phyloP scores from a whole-genome alignment of 2,888 invertebrate genomes.

The Torymus tubicola region DNA sequence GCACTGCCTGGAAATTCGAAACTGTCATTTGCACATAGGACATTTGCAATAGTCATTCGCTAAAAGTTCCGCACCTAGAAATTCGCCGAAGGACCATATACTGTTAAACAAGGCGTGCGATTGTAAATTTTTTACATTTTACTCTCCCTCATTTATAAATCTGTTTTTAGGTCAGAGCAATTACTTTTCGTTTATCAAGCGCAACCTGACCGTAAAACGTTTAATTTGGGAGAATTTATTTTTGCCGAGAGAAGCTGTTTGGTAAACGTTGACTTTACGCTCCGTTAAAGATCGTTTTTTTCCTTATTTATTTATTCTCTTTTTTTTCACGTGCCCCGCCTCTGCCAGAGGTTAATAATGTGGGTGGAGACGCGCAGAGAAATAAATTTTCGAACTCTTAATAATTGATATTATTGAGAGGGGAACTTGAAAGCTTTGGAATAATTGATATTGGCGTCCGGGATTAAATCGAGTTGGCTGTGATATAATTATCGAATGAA shows the following conservation, averaged over 20 bases:
- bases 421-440: slow-evolving; percentile 29
- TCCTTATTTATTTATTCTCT: not conserved
- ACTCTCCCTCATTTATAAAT: too few relatives aligned
- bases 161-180: too few relatives aligned
- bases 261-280: slow-evolving; percentile 22
- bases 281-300: not conserved
- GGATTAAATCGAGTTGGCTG: slow-evolving; percentile 12
- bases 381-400: too few relatives aligned
- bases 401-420: slow-evolving; percentile 1
- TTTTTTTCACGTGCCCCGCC: too few relatives aligned
- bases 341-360: too few relatives aligned
- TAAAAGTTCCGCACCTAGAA: too few relatives aligned
- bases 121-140: too few relatives aligned
- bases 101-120: too few relatives aligned
- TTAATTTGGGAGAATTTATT: slow-evolving; percentile 10
- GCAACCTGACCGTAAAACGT: slow-evolving; percentile 8
- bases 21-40: not conserved
- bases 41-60: not conserved
- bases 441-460: not conserved
- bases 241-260: not conserved
- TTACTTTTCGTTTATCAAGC: not conserved
- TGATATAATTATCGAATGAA: slow-evolving; percentile 8
- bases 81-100: too few relatives aligned
- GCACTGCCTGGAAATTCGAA: too few relatives aligned
- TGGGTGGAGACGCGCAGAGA: too few relatives aligned